Conservation (phyloP, 2,888 invertebrate genomes). For the Lymantria dispar region DNA sequence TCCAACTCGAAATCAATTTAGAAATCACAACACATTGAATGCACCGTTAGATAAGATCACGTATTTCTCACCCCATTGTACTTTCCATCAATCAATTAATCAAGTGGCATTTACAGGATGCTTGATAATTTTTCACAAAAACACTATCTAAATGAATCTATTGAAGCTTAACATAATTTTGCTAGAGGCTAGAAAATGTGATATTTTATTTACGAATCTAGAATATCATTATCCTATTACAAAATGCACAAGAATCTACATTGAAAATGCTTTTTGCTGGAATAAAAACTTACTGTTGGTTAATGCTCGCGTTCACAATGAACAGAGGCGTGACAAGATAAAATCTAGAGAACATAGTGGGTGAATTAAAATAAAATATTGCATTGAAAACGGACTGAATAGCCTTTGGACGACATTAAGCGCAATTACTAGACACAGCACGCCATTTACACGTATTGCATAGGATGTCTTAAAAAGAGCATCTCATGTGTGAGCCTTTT, state of each 20-base stretch:
- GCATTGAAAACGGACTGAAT: slow-evolving; percentile 71
- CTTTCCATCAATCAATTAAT: slow-evolving; percentile 17
- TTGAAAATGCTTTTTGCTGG: slow-evolving; percentile 51
- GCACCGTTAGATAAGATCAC: slow-evolving; percentile 20
- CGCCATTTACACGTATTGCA: slow-evolving; percentile 58
- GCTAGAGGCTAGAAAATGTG: slow-evolving; percentile 12
- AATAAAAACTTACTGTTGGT: slow-evolving; percentile 56
- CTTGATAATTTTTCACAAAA: not conserved
- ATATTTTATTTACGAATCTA: slow-evolving; percentile 32
- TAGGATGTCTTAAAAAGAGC: slow-evolving; percentile 47
- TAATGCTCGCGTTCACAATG: slow-evolving; percentile 61
- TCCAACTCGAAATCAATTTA: not conserved
- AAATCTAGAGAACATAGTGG: slow-evolving; percentile 65
- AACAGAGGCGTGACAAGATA: slow-evolving; percentile 76
- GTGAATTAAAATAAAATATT: slow-evolving; percentile 72
- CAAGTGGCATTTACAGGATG: slow-evolving; percentile 2
- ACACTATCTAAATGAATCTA: slow-evolving; percentile 12
- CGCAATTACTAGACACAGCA: slow-evolving; percentile 63
- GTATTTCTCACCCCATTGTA: slow-evolving; percentile 17
- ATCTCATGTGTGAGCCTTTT: slow-evolving; percentile 41
- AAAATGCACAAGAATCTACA: slow-evolving; percentile 50
- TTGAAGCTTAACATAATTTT: slow-evolving; percentile 8
- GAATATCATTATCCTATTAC: slow-evolving; percentile 56
- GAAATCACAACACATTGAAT: slow-evolving; percentile 1
- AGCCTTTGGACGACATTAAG: slow-evolving; percentile 71